Conservation (phyloP, 2,797 vertebrate genomes). For the Choloepus didactylus region DNA sequence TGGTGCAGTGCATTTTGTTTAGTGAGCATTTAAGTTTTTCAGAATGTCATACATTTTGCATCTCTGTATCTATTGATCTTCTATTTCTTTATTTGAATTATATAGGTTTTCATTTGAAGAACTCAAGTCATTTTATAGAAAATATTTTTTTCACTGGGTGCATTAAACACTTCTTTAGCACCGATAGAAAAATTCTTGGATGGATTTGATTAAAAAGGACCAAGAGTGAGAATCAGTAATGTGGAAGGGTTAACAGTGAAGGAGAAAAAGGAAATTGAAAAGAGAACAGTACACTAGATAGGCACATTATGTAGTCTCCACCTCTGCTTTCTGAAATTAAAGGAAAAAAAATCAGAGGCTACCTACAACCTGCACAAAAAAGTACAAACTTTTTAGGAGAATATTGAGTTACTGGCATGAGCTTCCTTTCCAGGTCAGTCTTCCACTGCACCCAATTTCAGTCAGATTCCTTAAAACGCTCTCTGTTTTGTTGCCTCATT, state of each 20-base stretch:
- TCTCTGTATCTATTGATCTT: constrained; percentile 20
- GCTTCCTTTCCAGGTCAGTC: not conserved
- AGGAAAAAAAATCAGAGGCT: not conserved
- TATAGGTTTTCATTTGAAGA: constrained; percentile 27
- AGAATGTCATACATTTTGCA: constrained; percentile 13
- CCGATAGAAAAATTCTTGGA: not conserved
- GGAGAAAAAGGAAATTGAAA: not conserved
- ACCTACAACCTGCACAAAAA: not conserved
- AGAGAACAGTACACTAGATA: not conserved
- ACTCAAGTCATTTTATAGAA: not conserved
- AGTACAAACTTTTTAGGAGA: constrained; percentile 10
- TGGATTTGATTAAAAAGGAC: not conserved
- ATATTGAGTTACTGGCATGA: not conserved
- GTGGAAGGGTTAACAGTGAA: not conserved
- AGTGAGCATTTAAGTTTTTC: constrained; percentile 70
- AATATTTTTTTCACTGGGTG: not conserved
- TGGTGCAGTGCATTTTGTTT: constrained; percentile 55
- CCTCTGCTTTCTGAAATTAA: not conserved
- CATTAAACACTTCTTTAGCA: not conserved
- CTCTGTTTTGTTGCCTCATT: not conserved
- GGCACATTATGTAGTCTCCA: not conserved
- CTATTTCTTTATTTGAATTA: constrained; percentile 46
- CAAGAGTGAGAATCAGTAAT: no score
- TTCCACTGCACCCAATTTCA: not conserved
- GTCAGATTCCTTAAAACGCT: not conserved